Base-by-base conservation (phyloP, 2,113 vertebrate genomes). In the Prochilodus magdalenae region DNA sequence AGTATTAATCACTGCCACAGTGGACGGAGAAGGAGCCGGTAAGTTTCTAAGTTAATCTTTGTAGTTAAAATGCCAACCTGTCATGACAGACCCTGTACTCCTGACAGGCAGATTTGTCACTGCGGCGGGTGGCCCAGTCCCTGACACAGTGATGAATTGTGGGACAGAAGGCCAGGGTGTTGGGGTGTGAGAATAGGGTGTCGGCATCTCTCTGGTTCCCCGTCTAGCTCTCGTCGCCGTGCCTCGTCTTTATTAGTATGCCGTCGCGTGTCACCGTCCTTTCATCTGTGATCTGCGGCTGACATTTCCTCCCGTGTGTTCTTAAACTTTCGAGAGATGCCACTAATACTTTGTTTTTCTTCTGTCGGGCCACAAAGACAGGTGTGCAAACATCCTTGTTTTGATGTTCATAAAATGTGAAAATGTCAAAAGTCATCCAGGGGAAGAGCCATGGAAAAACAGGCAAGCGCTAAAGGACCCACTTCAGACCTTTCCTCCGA, bases 91-190 rank as follows among this genome's bases (percentile, higher is more conserved):
- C 82, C 75, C 81, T 79, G 89, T 77, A 84, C 3, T 26, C 12
- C 67, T 86, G 88, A 92, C 89, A 67, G 89, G 86, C 86, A 88
- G 86, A 92, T 92, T 88, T 91, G 91, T 93, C 90, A 92, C 75
- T 5, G 20, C 83, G 82, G 69, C 78, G 30, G 84, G 88, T 81
- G 84, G 87, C 81, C 86, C 83, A 74, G 85, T 71, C 67, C 80
- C 57, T 57, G 89, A 89, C 70, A 80, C 66, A 70, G 87, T 91
- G 93, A 93, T 91, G 90, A 86, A 94, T 91, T 86, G 85, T 86
- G 82, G 84, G 84, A 86, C 73, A 86, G 79, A 89, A 88, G 89
- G 86, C 78, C 79, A 81, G 81, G 51, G 75, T 77, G 71, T 62
- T 26, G 27, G 70, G 75, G 80, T 60, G 79, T 69, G 59, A 60